These are phyloP conservation scores for Ageneiosus marmoratus DNA, from an alignment of 2,113 vertebrate species.

Conservation along the genomic window DNA sequence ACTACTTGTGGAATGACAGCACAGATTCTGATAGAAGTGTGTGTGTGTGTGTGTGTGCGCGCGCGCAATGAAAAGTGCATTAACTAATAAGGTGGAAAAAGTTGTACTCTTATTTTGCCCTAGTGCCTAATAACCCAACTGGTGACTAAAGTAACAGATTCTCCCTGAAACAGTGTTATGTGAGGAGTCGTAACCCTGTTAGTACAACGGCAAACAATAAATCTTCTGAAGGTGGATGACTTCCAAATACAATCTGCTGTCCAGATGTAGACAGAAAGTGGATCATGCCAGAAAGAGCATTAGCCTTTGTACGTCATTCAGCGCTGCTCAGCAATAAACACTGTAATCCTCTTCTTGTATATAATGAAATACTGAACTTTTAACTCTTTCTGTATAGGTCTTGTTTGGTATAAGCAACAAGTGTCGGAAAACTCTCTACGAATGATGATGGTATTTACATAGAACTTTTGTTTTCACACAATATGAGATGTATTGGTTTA, in stretches of 20 bases:
- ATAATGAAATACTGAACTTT: neutral
- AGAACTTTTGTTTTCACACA: neutral
- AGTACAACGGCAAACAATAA: neutral
- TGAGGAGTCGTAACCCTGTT: neutral
- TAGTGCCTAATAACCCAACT: neutral
- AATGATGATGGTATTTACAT: neutral
- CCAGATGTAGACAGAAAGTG: neutral
- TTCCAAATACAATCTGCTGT: constrained; percentile 21
- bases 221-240: neutral
- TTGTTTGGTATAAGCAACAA: no score
- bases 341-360: neutral
- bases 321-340: constrained; percentile 16
- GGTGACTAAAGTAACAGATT: neutral
- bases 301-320: constrained; percentile 31
- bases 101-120: constrained; percentile 6
- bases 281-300: constrained; percentile 37
- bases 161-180: neutral
- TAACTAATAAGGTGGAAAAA: constrained; percentile 2
- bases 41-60: neutral
- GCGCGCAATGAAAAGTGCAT: no score
- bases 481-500: neutral
- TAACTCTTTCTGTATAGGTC: neutral
- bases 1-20: constrained; percentile 13
- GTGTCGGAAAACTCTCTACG: neutral
- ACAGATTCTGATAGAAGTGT: neutral